Evolutionary conservation across 2,888 invertebrate genomes (phyloP).

Genomic region (Gryllus longicercus): DNA sequence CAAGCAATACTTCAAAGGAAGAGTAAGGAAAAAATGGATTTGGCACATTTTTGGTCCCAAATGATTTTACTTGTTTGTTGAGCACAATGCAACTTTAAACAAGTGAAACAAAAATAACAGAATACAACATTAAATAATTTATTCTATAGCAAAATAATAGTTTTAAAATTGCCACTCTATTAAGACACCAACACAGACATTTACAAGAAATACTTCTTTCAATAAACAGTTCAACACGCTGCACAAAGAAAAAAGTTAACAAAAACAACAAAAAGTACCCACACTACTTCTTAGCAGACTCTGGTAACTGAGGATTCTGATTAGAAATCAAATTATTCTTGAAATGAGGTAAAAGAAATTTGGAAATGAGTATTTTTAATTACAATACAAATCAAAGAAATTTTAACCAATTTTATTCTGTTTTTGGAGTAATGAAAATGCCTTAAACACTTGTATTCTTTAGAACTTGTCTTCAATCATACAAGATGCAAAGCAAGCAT

Average conservation of each 20-base stretch:
- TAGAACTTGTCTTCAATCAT: no score
- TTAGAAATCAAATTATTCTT: no score
- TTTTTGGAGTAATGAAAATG: no score
- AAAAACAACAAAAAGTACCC: neutral
- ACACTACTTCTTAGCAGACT: neutral
- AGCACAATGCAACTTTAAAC: neutral
- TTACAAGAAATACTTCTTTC: neutral
- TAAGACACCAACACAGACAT: neutral
- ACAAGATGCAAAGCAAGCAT: no score
- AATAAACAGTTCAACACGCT: neutral
- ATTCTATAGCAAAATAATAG: neutral
- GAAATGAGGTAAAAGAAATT: no score
- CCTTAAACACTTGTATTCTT: no score
- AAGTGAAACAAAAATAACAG: neutral
- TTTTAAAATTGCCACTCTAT: neutral
- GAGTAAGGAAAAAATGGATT: neutral
- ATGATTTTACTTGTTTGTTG: neutral
- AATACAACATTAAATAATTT: neutral
- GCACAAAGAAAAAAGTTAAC: neutral
- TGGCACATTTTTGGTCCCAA: conserved; percentile 11
- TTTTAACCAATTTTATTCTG: no score
- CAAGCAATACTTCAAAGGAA: neutral
- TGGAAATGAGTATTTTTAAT: no score
- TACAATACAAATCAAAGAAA: no score
- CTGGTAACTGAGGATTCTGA: no score